Conservation (phyloP, 2,797 vertebrate species). For the Muraenolepis orangiensis region DNA sequence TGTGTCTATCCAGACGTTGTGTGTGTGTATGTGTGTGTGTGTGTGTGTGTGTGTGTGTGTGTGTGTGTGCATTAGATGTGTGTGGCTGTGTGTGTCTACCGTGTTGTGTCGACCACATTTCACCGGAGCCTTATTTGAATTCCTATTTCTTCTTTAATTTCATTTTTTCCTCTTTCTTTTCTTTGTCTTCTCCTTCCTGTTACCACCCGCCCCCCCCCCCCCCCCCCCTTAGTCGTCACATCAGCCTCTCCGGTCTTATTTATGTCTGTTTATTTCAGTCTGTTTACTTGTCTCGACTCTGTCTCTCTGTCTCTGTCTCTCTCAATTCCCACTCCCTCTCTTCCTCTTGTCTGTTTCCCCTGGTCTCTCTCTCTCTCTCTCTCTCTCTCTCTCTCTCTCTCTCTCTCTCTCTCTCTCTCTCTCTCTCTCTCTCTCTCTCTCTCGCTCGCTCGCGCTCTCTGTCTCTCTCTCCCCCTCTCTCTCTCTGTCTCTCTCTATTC, state of each 20-base stretch:
- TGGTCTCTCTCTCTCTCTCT: slow-evolving; percentile 21
- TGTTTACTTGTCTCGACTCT: background rate
- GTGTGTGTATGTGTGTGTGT: slow-evolving; percentile 15
- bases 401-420: too few relatives aligned
- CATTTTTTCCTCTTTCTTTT: background rate
- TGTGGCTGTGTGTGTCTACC: slow-evolving; percentile 12
- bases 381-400: background rate
- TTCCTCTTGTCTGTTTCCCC: slow-evolving; percentile 1
- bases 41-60: slow-evolving; percentile 19
- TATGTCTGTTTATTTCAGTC: background rate
- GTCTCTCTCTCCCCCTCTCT: too few relatives aligned
- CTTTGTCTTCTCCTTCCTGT: slow-evolving; percentile 1
- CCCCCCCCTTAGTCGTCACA: background rate
- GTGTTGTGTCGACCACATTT: slow-evolving; percentile 41
- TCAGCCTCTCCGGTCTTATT: background rate
- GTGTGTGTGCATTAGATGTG: slow-evolving; percentile 16
- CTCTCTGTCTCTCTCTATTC: too few relatives aligned
- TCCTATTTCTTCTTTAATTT: slow-evolving; percentile 1
- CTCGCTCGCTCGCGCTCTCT: too few relatives aligned
- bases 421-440: too few relatives aligned
- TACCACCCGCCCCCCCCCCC: background rate
- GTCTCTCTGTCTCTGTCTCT: slow-evolving; percentile 24
- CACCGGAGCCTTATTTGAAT: slow-evolving; percentile 31
- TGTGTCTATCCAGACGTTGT: too few relatives aligned
- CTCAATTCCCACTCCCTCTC: background rate